Conservation (phyloP, 2,797 vertebrate genomes). For the Lerista edwardsae region DNA sequence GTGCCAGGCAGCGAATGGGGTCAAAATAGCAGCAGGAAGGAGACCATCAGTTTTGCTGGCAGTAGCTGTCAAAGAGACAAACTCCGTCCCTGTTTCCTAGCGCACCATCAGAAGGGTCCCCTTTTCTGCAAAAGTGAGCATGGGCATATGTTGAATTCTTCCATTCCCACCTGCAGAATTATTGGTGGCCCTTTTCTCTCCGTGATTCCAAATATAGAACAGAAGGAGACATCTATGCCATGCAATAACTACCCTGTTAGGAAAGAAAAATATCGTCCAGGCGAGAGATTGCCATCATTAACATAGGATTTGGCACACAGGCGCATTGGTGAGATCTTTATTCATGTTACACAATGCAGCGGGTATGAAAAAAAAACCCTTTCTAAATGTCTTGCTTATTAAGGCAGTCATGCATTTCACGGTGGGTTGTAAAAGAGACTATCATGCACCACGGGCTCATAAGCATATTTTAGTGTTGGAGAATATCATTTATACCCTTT, state of each 20-base stretch:
- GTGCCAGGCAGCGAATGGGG: too few relatives aligned
- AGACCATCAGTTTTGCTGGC: background rate
- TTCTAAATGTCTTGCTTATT: conserved; percentile 77
- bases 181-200: background rate
- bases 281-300: conserved; percentile 53
- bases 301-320: conserved; percentile 46
- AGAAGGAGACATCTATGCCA: background rate
- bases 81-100: background rate
- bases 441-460: conserved; percentile 74
- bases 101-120: background rate
- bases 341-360: conserved; percentile 45
- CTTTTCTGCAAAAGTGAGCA: too few relatives aligned
- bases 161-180: background rate
- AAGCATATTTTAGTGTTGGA: conserved; percentile 77
- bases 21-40: background rate
- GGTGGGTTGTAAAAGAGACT: conserved; percentile 72
- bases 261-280: conserved; percentile 50
- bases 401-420: conserved; percentile 74
- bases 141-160: too few relatives aligned
- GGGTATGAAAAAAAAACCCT: conserved; percentile 22
- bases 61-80: background rate
- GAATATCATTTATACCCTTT: conserved; percentile 77
- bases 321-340: conserved; percentile 59
- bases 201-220: background rate
- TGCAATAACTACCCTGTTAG: conserved; percentile 13